phyloP scores from a whole-genome alignment of 2,113 vertebrate species.

The Pomatorhinus ruficollis region DNA sequence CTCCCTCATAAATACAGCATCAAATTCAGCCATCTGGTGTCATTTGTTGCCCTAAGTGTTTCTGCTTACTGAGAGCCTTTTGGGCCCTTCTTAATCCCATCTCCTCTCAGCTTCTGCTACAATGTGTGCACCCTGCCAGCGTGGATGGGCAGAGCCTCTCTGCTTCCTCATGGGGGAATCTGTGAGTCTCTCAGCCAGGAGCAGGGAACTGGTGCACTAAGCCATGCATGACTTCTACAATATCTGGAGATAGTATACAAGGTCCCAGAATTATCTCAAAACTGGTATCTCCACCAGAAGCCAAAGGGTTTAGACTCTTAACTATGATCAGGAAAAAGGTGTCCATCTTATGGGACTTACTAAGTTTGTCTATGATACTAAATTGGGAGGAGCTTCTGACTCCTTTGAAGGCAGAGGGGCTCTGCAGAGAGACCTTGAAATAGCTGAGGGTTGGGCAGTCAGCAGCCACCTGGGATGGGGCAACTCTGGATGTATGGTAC shows the following conservation, averaged over 20 bases:
- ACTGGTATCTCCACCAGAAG: background rate
- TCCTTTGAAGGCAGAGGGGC: background rate
- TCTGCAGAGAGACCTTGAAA: background rate
- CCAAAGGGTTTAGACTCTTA: background rate
- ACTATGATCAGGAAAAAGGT: background rate
- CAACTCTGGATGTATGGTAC: background rate
- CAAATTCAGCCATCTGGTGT: background rate
- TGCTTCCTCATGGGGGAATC: background rate
- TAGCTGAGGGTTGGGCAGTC: background rate
- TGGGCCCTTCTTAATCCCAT: background rate
- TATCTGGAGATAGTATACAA: background rate
- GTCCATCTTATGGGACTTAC: background rate
- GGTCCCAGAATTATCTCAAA: background rate
- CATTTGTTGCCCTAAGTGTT: background rate
- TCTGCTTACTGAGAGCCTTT: background rate
- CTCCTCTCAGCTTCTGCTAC: background rate
- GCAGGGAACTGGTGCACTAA: background rate
- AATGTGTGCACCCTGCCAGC: background rate
- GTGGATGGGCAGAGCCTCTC: background rate
- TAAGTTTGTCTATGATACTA: background rate
- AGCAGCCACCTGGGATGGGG: background rate
- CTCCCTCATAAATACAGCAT: background rate
- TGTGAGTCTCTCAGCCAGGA: background rate
- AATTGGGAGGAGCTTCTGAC: background rate
- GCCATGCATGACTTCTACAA: rapidly evolving